phyloP scores from a whole-genome alignment of 2,113 vertebrate species.

The Gavialis gangeticus region DNA sequence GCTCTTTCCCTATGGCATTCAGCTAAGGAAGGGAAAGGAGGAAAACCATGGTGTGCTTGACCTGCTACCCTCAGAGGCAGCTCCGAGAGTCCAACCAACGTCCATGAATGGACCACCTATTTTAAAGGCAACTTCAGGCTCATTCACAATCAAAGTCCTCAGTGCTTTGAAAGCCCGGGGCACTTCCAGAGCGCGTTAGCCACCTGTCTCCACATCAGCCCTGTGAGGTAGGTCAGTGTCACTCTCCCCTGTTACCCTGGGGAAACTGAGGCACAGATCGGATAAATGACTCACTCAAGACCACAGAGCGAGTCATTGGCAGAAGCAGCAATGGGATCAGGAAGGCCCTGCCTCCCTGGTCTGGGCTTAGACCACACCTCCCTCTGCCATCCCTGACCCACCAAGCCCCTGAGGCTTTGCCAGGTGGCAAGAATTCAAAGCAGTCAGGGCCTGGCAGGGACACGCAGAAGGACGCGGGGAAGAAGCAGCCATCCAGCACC shows the following conservation, averaged over 20 bases:
- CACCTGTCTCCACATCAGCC: conserved; percentile 1
- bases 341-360: neutral
- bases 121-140: neutral
- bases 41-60: accelerated
- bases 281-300: neutral
- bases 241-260: conserved; percentile 24
- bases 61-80: accelerated
- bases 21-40: neutral
- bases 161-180: neutral
- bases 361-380: neutral
- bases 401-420: neutral
- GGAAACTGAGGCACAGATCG: conserved; percentile 41
- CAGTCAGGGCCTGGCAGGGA: neutral
- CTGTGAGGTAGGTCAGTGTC: conserved; percentile 33
- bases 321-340: neutral
- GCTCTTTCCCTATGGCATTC: accelerated
- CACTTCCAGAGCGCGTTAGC: accelerated
- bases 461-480: neutral
- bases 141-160: neutral
- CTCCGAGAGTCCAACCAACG: neutral
- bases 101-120: neutral
- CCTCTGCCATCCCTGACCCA: neutral
- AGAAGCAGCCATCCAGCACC: neutral
- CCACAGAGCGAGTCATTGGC: neutral
- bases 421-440: neutral